phyloP scores from a whole-genome alignment of 2,888 invertebrate species.

The Stenodera caucasica region DNA sequence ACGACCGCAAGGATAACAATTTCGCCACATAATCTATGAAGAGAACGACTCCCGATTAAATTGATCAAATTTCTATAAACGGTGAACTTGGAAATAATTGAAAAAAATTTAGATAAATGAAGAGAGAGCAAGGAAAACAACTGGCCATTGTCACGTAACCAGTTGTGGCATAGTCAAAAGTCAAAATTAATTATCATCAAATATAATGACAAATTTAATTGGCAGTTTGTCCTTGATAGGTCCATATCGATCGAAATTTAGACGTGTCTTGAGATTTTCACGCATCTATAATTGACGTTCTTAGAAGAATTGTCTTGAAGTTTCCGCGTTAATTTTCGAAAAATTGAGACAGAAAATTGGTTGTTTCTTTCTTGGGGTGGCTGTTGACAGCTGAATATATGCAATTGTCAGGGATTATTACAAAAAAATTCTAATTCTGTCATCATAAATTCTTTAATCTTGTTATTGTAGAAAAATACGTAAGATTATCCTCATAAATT shows the following conservation, averaged over 20 bases:
- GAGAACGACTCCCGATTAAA: too few relatives aligned
- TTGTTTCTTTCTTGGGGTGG: too few relatives aligned
- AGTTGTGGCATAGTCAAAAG: neutral
- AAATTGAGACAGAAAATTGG: too few relatives aligned
- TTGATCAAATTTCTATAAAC: too few relatives aligned
- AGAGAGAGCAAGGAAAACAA: too few relatives aligned
- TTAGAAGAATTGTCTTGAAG: too few relatives aligned
- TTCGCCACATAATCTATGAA: too few relatives aligned
- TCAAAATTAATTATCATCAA: constrained; percentile 4
- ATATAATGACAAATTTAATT: constrained; percentile 1
- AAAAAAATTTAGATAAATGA: too few relatives aligned
- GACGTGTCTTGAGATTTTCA: too few relatives aligned
- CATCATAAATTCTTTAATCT: constrained; percentile 10
- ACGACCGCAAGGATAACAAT: too few relatives aligned
- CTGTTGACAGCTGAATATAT: neutral
- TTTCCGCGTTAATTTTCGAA: too few relatives aligned
- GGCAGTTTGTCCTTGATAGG: constrained; percentile 7
- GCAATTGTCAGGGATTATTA: neutral
- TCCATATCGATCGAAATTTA: neutral
- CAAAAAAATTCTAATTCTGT: neutral
- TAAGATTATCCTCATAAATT: constrained; percentile 25
- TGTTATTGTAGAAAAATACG: neutral
- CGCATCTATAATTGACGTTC: neutral
- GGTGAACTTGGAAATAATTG: too few relatives aligned
- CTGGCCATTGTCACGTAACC: neutral